Percentiles rank a stretch among this genome's conserved stretches.
Conservation (phyloP, 2,113 vertebrate species). For the Eupsittula cactorum region DNA sequence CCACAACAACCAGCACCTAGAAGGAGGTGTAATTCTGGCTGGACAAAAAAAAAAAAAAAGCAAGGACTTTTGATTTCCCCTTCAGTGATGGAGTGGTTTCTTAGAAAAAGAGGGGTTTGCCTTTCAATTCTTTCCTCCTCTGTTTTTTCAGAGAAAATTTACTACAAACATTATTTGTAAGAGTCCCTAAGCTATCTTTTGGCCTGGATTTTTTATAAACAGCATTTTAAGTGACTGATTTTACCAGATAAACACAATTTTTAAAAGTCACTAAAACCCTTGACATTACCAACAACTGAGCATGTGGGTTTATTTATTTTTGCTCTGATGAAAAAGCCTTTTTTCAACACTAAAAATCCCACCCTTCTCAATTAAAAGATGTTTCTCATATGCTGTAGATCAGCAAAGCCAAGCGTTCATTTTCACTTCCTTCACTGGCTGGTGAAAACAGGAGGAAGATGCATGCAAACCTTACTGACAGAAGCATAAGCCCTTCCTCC, state of each 20-base stretch:
- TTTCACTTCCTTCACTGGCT: background rate
- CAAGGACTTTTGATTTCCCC: background rate
- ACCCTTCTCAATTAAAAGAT: background rate
- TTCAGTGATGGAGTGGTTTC: background rate
- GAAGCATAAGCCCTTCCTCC: background rate
- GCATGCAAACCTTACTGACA: background rate
- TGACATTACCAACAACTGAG: background rate
- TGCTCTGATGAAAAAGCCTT: background rate
- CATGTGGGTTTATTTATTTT: background rate
- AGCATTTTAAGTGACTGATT: background rate
- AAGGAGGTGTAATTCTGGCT: background rate
- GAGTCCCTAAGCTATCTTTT: background rate
- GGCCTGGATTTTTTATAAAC: background rate
- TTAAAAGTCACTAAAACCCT: background rate
- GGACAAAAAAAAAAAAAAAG: background rate
- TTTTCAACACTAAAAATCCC: background rate
- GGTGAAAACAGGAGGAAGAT: constrained; percentile 28
- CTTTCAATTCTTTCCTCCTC: background rate
- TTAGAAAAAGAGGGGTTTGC: background rate
- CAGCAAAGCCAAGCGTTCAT: background rate
- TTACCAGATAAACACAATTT: background rate
- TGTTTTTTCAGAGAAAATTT: background rate
- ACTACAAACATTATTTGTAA: background rate
- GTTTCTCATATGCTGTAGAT: background rate
- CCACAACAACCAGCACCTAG: background rate